Evolutionary conservation across 2,797 vertebrate genomes (phyloP), one percentile per base, ranked within the genome.

Genomic region (Anas capensis): DNA sequence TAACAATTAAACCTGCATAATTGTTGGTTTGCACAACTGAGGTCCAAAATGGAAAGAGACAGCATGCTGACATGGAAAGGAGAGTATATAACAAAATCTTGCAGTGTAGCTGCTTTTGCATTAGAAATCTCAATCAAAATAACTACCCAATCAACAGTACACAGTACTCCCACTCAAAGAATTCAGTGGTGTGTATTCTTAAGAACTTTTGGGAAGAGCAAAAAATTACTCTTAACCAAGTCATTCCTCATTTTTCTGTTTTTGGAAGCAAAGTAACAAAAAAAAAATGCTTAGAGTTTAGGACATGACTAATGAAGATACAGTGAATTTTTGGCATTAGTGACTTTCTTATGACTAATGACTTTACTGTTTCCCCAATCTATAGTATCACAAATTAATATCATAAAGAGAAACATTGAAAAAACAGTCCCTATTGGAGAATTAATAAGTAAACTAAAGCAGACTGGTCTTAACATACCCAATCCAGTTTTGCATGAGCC

Each of bases 301-400:
- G 68, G 54, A 77, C 83, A 82, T 86, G 18, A 91, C 23, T 91
- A 65, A 93, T 69, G 38, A 31, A 20, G 15, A 76, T 78, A 69
- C 54, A 72, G 34, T 62, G 68, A 69, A 23, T 81, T 81, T 91
- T 93, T 91, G 54, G 46, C 61, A 91, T 57, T 71, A n/a, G 48
- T 76, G 42, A 56, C 84, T 86, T 95, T 84, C 77, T 79, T 77
- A 84, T 76, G 88, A 85, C 81, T 66, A 77, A 94, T 73, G 40
- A 38, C 14, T 33, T 81, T 61, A 53, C 73, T 64, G 2, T 78
- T 91, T 89, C 61, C 17, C 5, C 36, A 48, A 48, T 20, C 33
- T 93, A n/a, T 83, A 65, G 40, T 61, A 81, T 56, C n/a, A 69
- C 11, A 54, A 83, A 89, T 70, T 73, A 83, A 31, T 61, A 81